Evolutionary conservation across 2,113 vertebrate species (phyloP).

Genomic region (Oreochromis tanganicae): DNA sequence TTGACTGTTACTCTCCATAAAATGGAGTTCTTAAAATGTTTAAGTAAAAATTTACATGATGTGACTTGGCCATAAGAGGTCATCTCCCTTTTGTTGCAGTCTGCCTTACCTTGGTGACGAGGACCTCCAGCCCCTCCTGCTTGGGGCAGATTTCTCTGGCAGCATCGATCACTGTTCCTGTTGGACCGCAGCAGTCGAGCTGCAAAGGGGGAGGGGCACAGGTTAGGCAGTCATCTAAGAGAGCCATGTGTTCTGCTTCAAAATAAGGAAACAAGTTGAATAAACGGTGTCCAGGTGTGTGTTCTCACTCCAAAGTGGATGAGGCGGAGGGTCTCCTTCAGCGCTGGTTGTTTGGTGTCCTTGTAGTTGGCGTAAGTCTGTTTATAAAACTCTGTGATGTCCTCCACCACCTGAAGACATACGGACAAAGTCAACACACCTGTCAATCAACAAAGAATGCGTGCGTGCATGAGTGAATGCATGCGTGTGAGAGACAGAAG

Average conservation of each 20-base stretch:
- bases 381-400: conserved; percentile 80
- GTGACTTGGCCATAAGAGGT: not conserved
- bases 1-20: too few species aligned
- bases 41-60: not conserved
- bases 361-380: conserved; percentile 76
- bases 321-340: conserved; percentile 77
- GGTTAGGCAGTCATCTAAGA: not conserved
- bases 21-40: not conserved
- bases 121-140: rapidly evolving
- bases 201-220: not conserved
- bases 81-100: not conserved
- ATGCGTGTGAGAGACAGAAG: not conserved
- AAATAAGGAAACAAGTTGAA: not conserved
- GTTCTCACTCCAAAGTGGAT: conserved; percentile 80
- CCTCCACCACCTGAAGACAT: conserved; percentile 71
- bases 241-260: not conserved
- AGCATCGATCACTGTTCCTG: conserved; percentile 53
- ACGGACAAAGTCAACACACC: not conserved
- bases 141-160: conserved; percentile 78
- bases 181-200: conserved; percentile 84
- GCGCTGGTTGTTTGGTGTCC: conserved; percentile 42
- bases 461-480: not conserved
- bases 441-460: not conserved
- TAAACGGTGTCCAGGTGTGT: not conserved
- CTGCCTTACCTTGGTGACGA: conserved; percentile 72